Evolutionary conservation across 2,888 invertebrate genomes (phyloP).

Genomic region (Agrochola lota): DNA sequence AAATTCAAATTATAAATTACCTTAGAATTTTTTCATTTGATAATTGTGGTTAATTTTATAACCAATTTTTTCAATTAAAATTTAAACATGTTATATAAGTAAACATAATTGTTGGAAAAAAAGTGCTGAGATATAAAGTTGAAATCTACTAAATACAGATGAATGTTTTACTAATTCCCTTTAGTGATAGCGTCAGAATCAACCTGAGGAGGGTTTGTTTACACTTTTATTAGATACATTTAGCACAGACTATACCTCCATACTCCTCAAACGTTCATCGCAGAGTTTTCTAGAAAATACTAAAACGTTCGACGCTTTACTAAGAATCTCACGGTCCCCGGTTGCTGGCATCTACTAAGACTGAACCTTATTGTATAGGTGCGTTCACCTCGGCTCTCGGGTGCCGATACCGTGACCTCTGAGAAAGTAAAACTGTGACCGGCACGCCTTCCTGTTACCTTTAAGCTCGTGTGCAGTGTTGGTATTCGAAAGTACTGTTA

Average conservation of each 20-base stretch:
- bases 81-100: too few species aligned
- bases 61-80: too few species aligned
- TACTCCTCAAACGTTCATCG: not conserved
- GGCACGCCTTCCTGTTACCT: conserved; percentile 56
- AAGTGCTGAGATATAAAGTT: too few species aligned
- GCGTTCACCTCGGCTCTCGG: conserved; percentile 67
- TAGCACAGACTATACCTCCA: not conserved
- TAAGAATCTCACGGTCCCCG: conserved; percentile 55
- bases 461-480: conserved; percentile 33
- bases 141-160: too few species aligned
- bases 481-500: conserved; percentile 37
- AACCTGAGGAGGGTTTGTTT: too few species aligned
- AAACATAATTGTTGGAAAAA: too few species aligned
- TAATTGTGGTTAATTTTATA: too few species aligned
- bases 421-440: conserved; percentile 65
- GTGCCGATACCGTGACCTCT: conserved; percentile 66
- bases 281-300: conserved; percentile 28
- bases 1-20: too few species aligned
- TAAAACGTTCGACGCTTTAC: conserved; percentile 30
- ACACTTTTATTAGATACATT: not conserved
- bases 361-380: conserved; percentile 69
- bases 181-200: too few species aligned
- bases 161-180: too few species aligned
- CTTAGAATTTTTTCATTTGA: too few species aligned
- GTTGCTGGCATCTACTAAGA: conserved; percentile 62